Conservation (phyloP, 1,140 invertebrate genomes). For the Papilio helenus region DNA sequence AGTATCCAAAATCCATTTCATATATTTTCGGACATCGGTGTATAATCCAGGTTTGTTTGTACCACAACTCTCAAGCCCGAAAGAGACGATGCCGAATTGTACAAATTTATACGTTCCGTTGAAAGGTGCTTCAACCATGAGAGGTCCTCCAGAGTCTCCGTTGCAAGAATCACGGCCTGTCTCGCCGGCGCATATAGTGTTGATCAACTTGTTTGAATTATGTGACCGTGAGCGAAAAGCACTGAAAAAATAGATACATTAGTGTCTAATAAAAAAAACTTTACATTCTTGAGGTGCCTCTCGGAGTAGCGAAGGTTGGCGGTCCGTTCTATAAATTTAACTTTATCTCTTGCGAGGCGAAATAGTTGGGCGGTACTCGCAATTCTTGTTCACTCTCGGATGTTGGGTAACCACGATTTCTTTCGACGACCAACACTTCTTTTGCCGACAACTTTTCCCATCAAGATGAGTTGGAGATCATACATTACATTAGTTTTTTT, state of each 20-base stretch:
- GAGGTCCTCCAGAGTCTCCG: conserved; percentile 54
- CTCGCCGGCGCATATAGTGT: conserved; percentile 48
- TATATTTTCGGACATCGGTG: conserved; percentile 49
- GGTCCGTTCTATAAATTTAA: too few species aligned
- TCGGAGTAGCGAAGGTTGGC: too few species aligned
- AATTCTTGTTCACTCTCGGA: too few species aligned
- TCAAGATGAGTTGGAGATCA: too few species aligned
- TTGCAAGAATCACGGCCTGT: conserved; percentile 45
- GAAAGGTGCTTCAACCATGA: conserved; percentile 45
- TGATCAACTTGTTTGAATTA: neutral
- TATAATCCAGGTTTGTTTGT: conserved; percentile 44
- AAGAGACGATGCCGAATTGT: conserved; percentile 52
- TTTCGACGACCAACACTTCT: too few species aligned
- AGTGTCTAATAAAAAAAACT: neutral
- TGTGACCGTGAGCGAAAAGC: neutral
- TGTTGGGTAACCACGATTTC: too few species aligned
- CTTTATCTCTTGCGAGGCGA: too few species aligned
- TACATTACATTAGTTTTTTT: too few species aligned
- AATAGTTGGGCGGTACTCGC: too few species aligned
- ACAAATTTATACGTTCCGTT: conserved; percentile 35
- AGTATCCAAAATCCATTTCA: conserved; percentile 52
- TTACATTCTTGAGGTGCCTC: too few species aligned
- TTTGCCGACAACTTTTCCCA: too few species aligned
- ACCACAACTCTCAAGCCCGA: conserved; percentile 45
- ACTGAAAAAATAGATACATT: neutral